Conservation (phyloP, 2,113 vertebrate genomes). For the Heterotis niloticus region DNA sequence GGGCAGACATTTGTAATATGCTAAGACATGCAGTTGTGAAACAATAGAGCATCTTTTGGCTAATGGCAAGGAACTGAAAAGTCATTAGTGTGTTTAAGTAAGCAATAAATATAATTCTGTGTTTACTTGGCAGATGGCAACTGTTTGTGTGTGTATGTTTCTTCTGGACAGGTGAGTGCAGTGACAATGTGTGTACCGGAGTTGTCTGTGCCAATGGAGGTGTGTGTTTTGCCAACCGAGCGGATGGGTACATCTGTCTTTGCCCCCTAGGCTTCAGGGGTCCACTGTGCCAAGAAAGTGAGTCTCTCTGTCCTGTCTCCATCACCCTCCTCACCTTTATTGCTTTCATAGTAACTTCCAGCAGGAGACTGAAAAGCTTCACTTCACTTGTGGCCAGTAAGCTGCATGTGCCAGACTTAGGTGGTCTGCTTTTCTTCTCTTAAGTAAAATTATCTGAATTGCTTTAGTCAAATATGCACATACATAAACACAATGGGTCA, state of each 20-base stretch:
- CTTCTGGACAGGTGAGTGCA: slow-evolving; percentile 79
- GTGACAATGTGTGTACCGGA: slow-evolving; percentile 77
- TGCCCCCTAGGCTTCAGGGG: slow-evolving; percentile 90
- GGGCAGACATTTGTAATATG: no score
- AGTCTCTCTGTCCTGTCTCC: slow-evolving; percentile 44
- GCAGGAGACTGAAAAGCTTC: not conserved
- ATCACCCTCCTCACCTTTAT: not conserved
- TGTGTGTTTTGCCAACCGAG: slow-evolving; percentile 73
- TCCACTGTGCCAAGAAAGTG: slow-evolving; percentile 84
- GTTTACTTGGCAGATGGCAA: slow-evolving; percentile 15
- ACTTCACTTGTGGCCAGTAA: not conserved
- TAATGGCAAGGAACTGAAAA: not conserved
- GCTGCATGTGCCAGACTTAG: no score
- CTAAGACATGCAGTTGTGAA: no score
- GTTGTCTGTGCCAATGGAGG: slow-evolving; percentile 80
- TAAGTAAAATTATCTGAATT: no score
- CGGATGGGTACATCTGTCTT: slow-evolving; percentile 85
- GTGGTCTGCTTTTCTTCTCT: no score
- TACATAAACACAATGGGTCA: not conserved
- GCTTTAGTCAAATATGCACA: not conserved
- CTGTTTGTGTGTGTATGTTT: not conserved
- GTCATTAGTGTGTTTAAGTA: not conserved
- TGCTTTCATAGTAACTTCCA: no score
- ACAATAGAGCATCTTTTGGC: not conserved
- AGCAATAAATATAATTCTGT: not conserved